Percentiles rank a stretch among this genome's conserved stretches.
These are phyloP conservation scores for Eilema sororculum DNA, from an alignment of 2,888 invertebrate species.

Conservation along the genomic window DNA sequence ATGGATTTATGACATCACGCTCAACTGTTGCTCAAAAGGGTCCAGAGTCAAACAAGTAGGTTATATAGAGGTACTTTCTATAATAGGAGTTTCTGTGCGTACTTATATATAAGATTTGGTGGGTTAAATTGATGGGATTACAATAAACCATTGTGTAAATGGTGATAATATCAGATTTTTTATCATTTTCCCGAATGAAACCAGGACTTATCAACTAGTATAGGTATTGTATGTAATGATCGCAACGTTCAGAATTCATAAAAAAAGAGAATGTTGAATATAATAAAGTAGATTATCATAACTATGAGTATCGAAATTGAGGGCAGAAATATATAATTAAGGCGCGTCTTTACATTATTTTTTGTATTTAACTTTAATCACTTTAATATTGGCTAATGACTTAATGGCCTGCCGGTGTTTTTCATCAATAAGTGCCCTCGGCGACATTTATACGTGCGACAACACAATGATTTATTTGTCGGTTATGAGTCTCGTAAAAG, in stretches of 20 bases:
- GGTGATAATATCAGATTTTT: too few species aligned
- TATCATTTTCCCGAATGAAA: too few species aligned
- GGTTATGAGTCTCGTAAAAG: neutral
- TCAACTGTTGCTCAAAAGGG: too few species aligned
- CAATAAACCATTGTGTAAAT: too few species aligned
- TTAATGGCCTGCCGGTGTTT: conserved; percentile 39
- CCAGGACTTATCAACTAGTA: too few species aligned
- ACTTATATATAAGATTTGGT: too few species aligned
- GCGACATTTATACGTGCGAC: conserved; percentile 14
- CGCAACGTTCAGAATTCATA: neutral
- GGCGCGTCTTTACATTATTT: conserved; percentile 23
- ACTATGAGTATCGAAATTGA: neutral
- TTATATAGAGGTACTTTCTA: too few species aligned
- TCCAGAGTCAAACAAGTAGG: too few species aligned
- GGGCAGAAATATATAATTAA: conserved; percentile 17
- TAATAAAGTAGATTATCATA: conserved; percentile 1
- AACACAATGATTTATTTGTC: conserved; percentile 15
- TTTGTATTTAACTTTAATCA: conserved; percentile 30
- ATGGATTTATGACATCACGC: too few species aligned
- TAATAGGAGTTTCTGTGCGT: too few species aligned
- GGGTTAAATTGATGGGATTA: too few species aligned
- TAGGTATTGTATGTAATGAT: too few species aligned
- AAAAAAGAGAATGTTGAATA: neutral
- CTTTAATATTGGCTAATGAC: conserved; percentile 48
- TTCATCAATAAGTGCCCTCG: conserved; percentile 15